phyloP scores from a whole-genome alignment of 2,888 invertebrate genomes.

The Meta bourneti region DNA sequence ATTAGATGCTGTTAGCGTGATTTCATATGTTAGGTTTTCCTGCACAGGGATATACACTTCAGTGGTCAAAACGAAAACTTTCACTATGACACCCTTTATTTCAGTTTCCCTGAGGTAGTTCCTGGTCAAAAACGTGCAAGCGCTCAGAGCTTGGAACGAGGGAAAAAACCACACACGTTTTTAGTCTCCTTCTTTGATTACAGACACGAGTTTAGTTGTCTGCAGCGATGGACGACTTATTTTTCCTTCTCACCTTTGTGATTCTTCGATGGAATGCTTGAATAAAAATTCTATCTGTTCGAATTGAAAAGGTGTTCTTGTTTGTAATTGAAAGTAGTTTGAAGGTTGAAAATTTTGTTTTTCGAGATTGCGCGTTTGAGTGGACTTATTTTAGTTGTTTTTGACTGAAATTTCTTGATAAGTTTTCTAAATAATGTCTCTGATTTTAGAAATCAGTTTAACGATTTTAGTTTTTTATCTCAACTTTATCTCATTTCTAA shows the following conservation, averaged over 20 bases:
- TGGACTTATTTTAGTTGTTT: no score
- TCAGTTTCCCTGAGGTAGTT: background rate
- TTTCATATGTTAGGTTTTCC: background rate
- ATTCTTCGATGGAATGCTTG: background rate
- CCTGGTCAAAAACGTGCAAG: constrained; percentile 26
- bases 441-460: no score
- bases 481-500: no score
- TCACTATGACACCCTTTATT: constrained; percentile 9
- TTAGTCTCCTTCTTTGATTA: no score
- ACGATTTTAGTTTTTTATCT: no score
- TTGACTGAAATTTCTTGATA: no score
- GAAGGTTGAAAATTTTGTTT: no score
- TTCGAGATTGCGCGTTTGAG: no score
- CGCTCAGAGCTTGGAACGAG: background rate
- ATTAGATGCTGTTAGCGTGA: background rate
- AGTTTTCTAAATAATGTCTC: no score
- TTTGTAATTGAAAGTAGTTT: no score
- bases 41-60: constrained; percentile 3
- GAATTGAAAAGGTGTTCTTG: no score
- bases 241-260: background rate
- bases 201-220: no score
- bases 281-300: background rate
- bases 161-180: background rate
- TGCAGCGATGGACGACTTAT: background rate
- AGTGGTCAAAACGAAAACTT: background rate